Evolutionary conservation across 1,140 invertebrate species (phyloP), one percentile per base, ranked within the genome.

Genomic region (Hyles vespertilio): DNA sequence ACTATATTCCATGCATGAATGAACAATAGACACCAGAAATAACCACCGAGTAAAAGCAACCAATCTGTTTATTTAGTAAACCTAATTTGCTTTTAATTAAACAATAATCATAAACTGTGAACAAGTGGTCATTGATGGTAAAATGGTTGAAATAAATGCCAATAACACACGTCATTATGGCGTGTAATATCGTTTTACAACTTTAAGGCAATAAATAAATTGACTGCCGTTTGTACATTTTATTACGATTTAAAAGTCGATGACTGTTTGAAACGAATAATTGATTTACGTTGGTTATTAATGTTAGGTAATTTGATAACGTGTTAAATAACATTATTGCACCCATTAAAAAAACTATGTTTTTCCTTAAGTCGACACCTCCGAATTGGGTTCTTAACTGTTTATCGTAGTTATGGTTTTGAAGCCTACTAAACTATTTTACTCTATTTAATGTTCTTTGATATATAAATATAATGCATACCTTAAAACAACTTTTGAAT

Each of bases 191-290:
- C 71, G 81, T 80, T 88, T 88, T 86, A 88, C 85, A 85, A 86
- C 83, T 86, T 84, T 74, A 81, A 78, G 73, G 85, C 83, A 84
- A 87, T 88, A 88, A 88, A 88, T 87, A 85, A 82, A 86, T 84
- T 81, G 81, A 86, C 83, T 88, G 81, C 83, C 76, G 85, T 82
- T 86, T 79, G 80, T 85, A 84, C 72, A 88, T 82, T 88, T 87
- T 88, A 88, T 88, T 86, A 84, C 83, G 78, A 86, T 86, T 88
- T 86, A 84, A 86, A 86, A 88, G 77, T 86, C 83, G 83, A 83
- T 83, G 82, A 88, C 74, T 88, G 79, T 77, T 82, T 75, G 66
- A 85, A 81, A 86, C 70, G 81, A 81, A 86, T 86, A 86, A 86
- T 86, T 88, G 85, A 88, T 88, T 88, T 84, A 88, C 72, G 73